Evolutionary conservation across 2,888 invertebrate genomes (phyloP), one percentile per base, ranked within the genome.

Genomic region (Miltochrista miniata): DNA sequence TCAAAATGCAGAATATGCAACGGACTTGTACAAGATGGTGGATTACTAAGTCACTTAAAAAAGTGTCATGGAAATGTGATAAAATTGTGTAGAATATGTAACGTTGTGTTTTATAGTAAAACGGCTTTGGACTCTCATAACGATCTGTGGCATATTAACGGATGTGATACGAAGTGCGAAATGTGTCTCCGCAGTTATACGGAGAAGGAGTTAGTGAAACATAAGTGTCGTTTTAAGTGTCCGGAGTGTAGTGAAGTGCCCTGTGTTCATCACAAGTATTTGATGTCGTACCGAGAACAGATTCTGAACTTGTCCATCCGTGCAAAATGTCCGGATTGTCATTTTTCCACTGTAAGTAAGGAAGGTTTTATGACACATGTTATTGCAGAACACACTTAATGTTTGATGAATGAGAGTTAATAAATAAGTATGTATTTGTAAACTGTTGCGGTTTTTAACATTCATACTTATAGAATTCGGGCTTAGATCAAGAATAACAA

Each of bases 1-100:
- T 31, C 51, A 2, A 54, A 48, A 48, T 60, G 62, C n/a, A 45
- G 45, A 15, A 41, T 57, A 36, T 62, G 64, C 12, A 12, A 49
- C 7, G 38, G 51, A 34, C 31, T 51, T 30, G n/a, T 57, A 7
- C 9, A 33, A 8, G 53, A 49, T 34, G 47, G 13, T 7, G 37
- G 53, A 18, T 49, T 60, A 18, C 3, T 51, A 14, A 37, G 47
- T 3, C 62, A 62, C 37, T 7, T 56, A 3, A 51, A 48, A 30
- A 45, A 10, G 7, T 34, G 35, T 1, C 61, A 62, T 13, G 30
- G 31, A 13, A 48, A 46, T 36, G 37, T 18, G 9, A 40, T 44
- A 39, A 44, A 50, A 5, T 45, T 49, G 4, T 62, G 64, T 49
- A 33, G 10, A 1, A 50, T 37, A 41, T 62, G 64, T 35, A 12